A percentile compares a stretch with the other conserved stretches of the same genome.
phyloP scores from a whole-genome alignment of 2,797 vertebrate species.

The Pseudomugil gertrudae region DNA sequence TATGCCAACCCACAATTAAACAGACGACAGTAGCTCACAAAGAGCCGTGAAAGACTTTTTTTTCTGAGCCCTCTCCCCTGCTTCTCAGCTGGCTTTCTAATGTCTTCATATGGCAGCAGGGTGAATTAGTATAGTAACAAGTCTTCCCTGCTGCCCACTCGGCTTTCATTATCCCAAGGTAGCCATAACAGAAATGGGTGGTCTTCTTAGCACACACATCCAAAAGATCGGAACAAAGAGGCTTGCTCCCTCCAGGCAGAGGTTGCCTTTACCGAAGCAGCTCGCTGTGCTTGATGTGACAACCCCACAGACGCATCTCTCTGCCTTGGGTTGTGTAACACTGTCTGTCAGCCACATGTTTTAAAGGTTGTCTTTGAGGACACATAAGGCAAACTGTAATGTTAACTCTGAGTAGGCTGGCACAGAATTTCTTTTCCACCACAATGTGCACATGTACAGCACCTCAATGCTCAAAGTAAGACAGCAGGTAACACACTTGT shows the following conservation, averaged over 20 bases:
- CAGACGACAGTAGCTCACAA: constrained; percentile 48
- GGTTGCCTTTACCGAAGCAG: constrained; percentile 39
- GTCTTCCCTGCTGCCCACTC: constrained; percentile 39
- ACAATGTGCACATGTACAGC: constrained; percentile 31
- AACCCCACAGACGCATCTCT: constrained; percentile 21
- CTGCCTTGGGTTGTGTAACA: constrained; percentile 60
- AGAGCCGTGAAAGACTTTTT: constrained; percentile 51
- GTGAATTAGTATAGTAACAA: constrained; percentile 63
- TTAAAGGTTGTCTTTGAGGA: constrained; percentile 49
- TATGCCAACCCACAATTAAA: constrained; percentile 72
- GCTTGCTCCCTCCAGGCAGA: constrained; percentile 47
- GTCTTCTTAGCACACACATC: constrained; percentile 46
- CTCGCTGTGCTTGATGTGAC: constrained; percentile 55
- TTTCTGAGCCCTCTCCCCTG: constrained; percentile 25
- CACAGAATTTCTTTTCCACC: constrained; percentile 34
- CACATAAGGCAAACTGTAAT: constrained; percentile 28
- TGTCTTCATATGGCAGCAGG: constrained; percentile 46
- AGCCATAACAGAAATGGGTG: constrained; percentile 18
- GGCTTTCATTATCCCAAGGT: constrained; percentile 29
- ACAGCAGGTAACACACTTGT: constrained; percentile 24
- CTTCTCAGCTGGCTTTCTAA: constrained; percentile 40
- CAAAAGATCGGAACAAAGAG: constrained; percentile 41
- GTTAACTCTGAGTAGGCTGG: constrained; percentile 36
- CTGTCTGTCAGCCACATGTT: constrained; percentile 69
- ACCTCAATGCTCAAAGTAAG: constrained; percentile 36